Base-by-base conservation (phyloP, 2,797 vertebrate genomes). In the Neosilurus hyrtlii region DNA sequence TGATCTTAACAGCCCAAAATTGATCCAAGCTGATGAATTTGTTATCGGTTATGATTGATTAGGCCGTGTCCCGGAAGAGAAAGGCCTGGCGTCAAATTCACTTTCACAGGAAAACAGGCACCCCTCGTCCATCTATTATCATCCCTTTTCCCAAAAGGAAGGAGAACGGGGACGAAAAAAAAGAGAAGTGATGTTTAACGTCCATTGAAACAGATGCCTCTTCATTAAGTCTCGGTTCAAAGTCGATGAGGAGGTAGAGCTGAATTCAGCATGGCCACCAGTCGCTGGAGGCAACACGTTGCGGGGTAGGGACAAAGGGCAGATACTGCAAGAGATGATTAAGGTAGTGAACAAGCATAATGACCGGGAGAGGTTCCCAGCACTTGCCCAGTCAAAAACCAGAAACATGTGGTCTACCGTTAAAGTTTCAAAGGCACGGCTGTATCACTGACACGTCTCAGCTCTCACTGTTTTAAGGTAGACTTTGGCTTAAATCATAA, bases 11-110 rank as follows among this genome's bases (percentile, higher is more conserved):
- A 94, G 95, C 93, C 93, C 94, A 96, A 98, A 98, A 99, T 98
- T 96, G 97, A 98, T 97, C 96, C 97, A 99, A 96, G 96, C 96
- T 98, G 97, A 97, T 96, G 96, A 96, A 97, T 97, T 95, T 94
- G 95, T 96, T 96, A 94, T 95, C 90, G 94, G 93, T 95, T 96
- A 95, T 97, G 96, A 98, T 97, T 95, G 95, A 98, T 98, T 95
- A 94, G 92, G 92, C 82, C 85, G 87, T 66, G 52, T 91, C 93
- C 91, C 71, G 49, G 91, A 94, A 94, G 88, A 91, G 95, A 96
- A 96, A 95, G 93, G 91, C 89, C 89, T 90, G 87, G 85, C 94
- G 95, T 92, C 92, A 93, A 89, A 89, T 90, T 90, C 89, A 85
- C 89, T 90, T 89, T 88, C 30, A 65, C 84, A 82, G 83, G 85